Base-by-base conservation (phyloP, 2,797 vertebrate genomes). In the Pteropus rufus region DNA sequence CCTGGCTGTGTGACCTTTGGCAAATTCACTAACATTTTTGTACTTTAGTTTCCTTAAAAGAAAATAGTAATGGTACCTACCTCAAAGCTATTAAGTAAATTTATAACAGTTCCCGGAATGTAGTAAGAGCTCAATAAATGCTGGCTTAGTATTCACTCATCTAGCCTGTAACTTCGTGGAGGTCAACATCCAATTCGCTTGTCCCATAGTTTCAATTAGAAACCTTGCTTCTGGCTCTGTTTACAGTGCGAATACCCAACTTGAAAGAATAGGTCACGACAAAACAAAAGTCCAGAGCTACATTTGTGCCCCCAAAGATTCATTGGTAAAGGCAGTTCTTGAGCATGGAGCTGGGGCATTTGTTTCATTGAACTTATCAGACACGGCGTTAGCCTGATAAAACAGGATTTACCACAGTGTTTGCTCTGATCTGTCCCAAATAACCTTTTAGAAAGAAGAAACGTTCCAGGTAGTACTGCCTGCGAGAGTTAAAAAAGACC, bases 1-100 rank as follows among this genome's bases (percentile, higher is more conserved):
- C 54, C 34, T 52, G 36, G 21, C 36, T 18, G 12, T 44, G 18
- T 60, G 49, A 46, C 64, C 54, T 94, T 77, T 10, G 11, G 31
- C 31, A 46, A 58, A 18, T 29, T 90, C 24, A 11, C n/a, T 16
- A 7, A 79, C 24, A n/a, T 44, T 39, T 9, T 58, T 65, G 31
- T 70, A 56, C 56, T 79, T 94, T 73, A 24, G n/a, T 60, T 96
- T 82, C 77, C 77, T 69, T 64, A 64, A 54, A 83, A 92, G 64
- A 8, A 24, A 58, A 44, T 60, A 29, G 16, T 6, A 6, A 39
- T 12, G 4, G 9, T 24, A 6, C 26, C 15, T n/a, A 9, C 29
- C n/a, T 58, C 36, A 54, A 26, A 44, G 29, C 34, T 39, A 23
- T 41, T 44, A n/a, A 62, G 34, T 54, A 73, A 31, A n/a, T 29